A percentile compares a stretch with the other conserved stretches of the same genome.
phyloP scores from a whole-genome alignment of 2,888 invertebrate species.

The Noctua pronuba region DNA sequence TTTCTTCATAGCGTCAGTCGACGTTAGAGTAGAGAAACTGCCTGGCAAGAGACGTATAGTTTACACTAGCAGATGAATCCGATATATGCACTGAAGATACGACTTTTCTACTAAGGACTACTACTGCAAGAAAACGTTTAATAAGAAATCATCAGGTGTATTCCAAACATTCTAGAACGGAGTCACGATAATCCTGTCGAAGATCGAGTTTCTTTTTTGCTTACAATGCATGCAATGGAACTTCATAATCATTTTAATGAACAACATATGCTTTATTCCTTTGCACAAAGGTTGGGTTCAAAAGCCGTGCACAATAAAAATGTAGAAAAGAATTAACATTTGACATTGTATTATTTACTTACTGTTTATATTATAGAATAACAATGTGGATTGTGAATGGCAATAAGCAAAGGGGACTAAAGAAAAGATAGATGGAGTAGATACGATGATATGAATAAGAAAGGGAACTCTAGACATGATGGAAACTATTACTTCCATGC shows the following conservation, averaged over 20 bases:
- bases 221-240: neutral
- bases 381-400: neutral
- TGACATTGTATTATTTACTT: conserved; percentile 17
- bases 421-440: neutral
- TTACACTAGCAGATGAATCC: neutral
- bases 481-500: neutral
- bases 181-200: neutral
- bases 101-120: neutral
- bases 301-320: neutral
- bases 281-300: conserved; percentile 17
- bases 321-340: conserved; percentile 1
- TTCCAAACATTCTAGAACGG: neutral
- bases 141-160: neutral
- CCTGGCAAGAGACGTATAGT: neutral
- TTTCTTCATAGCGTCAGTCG: neutral
- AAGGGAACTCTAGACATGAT: neutral
- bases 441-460: neutral
- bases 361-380: conserved; percentile 4
- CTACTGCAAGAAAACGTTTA: neutral
- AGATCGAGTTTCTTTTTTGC: neutral
- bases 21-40: neutral
- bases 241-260: neutral
- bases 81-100: neutral
- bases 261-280: conserved; percentile 8
- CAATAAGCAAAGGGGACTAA: neutral